Evolutionary conservation across 2,888 invertebrate species (phyloP), one percentile per base, ranked within the genome.

Genomic region (Drosophila neotestacea): DNA sequence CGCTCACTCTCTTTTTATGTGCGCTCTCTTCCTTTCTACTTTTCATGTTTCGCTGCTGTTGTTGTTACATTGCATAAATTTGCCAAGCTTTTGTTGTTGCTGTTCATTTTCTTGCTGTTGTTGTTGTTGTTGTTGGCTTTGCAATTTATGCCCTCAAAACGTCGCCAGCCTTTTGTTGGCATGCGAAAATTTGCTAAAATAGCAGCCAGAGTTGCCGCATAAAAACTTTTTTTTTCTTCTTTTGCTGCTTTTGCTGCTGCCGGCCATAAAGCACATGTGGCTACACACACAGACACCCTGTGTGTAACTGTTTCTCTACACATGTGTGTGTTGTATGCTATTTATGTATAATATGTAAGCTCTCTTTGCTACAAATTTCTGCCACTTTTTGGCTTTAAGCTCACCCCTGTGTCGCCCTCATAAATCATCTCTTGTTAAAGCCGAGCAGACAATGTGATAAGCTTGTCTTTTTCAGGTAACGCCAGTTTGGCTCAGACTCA

Each of bases 151-250:
- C 79, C 72, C 78, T 79, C 75, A 71, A 88, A 88, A 78, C 74
- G 73, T 80, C 75, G 73, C 62, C 66, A 67, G 70, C 61, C 70
- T 68, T 76, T 76, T 85, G 75, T 66, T 66, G 73, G 73, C 77
- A 70, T 67, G 82, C 75, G 85, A 86, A 89, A 86, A 86, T 86
- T 86, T 89, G 89, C 74, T 85, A 85, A 85, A 89, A 83, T 86
- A 86, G 73, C 89, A 80, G 70, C 73, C 73, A 68, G 56, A 65
- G 59, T 58, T 70, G 73, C 65, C 66, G 66, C 74, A 81, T 68
- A 66, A 59, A 61, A 77, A 65, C 27, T 64, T 77, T 65, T 16
- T 65, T 16, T 64, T 41, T 51, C 36, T 38, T 28, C 41, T 39
- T 41, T 13, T 38, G 22, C 22, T 27, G 47, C 46, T 54, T 38